phyloP scores from a whole-genome alignment of 2,888 invertebrate genomes.

The Sinelater perroti region DNA sequence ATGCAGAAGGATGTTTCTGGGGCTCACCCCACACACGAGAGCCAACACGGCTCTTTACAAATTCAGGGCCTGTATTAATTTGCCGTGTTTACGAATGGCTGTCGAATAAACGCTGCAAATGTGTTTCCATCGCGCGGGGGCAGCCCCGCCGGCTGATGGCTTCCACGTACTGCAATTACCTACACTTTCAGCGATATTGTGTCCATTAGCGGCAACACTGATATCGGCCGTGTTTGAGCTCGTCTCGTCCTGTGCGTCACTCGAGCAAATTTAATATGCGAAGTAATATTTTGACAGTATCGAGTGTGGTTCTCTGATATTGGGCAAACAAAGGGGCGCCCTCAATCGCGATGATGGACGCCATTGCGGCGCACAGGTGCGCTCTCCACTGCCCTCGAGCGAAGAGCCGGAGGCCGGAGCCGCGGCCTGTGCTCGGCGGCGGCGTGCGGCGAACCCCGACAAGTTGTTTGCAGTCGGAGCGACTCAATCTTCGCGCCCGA shows the following conservation, averaged over 20 bases:
- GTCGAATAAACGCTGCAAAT: no score
- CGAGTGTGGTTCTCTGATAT: conserved; percentile 43
- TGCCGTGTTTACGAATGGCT: no score
- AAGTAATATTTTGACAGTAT: conserved; percentile 48
- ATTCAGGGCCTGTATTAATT: no score
- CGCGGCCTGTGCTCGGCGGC: background rate
- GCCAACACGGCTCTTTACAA: no score
- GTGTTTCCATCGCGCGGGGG: no score
- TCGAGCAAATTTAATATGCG: conserved; percentile 35
- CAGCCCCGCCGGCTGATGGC: no score
- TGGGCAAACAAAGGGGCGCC: conserved; percentile 49
- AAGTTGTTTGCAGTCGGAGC: conserved; percentile 42
- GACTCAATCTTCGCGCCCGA: conserved; percentile 41
- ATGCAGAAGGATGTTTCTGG: no score
- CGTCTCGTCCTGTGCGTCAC: conserved; percentile 19
- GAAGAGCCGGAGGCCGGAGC: no score
- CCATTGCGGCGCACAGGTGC: conserved; percentile 36
- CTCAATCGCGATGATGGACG: conserved; percentile 51
- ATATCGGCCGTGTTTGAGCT: conserved; percentile 25
- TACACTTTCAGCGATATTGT: no score
- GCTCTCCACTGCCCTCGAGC: conserved; percentile 32
- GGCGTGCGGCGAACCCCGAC: conserved; percentile 25
- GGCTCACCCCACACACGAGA: no score
- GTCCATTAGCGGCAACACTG: background rate
- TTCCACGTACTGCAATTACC: no score